Conservation (phyloP, 2,797 vertebrate species). For the Schizothorax lantsangensis region DNA sequence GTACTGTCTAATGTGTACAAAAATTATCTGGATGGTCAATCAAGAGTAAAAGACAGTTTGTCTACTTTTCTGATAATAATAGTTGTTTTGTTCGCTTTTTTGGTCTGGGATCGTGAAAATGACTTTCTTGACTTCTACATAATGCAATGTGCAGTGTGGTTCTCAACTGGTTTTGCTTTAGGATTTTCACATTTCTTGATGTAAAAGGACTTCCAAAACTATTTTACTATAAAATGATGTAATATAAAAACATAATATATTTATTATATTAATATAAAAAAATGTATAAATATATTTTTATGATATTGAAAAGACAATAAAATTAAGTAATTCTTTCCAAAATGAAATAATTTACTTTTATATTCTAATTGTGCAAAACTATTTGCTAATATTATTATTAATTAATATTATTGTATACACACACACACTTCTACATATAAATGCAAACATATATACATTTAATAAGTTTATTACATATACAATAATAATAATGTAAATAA, state of each 20-base stretch:
- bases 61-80: neutral
- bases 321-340: no score
- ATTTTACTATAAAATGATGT: no score
- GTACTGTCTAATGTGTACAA: neutral
- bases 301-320: no score
- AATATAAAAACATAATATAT: neutral
- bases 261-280: neutral
- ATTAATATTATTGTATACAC: no score
- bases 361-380: neutral
- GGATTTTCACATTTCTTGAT: neutral
- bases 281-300: no score
- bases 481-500: neutral
- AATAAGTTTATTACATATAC: no score
- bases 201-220: neutral
- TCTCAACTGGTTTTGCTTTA: neutral
- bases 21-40: conserved; percentile 43
- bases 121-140: neutral
- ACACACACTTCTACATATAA: no score
- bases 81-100: neutral
- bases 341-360: neutral
- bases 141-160: neutral
- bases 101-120: neutral
- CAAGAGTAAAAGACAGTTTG: conserved; percentile 40
- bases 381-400: neutral
- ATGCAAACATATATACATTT: no score